Evolutionary conservation across 2,113 vertebrate species (phyloP), one percentile per base, ranked within the genome.

Genomic region (Vulpes ferrilata): DNA sequence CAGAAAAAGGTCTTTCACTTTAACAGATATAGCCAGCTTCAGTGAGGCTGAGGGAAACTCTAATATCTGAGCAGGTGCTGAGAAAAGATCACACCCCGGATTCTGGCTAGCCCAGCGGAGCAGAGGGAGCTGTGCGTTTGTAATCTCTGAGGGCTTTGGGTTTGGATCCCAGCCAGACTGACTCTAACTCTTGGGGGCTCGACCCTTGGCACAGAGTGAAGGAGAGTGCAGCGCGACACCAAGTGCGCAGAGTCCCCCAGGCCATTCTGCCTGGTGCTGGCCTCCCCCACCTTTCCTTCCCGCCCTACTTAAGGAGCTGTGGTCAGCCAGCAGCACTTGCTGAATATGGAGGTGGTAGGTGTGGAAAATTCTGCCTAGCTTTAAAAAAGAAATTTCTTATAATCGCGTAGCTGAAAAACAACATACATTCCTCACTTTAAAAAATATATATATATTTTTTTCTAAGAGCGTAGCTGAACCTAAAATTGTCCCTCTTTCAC

Each of bases 281-380:
- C 22, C 23, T 64, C 20, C 57, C 57, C 32, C 1, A 16, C 62
- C 74, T 60, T 62, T 91, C 83, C 53, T 93, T 87, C 73, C 93
- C 43, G 60, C 69, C 87, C 88, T 93, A 85, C 48, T 90, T 95
- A 19, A 25, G 15, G n/a, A 43, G 35, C 38, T 90, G 3, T 81
- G 86, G 43, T 96, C 43, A 82, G 65, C 32, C 95, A 92, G 86
- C 85, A 92, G 86, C 85, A 92, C 90, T 85, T 71, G 79, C 78
- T 78, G 71, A 22, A 48, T 85, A 71, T 86, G 27, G 71, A 82
- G 19, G 78, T 65, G 51, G 22, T 57, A 96, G 35, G 48, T 90
- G 53, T 88, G 78, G 48, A 51, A 76, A 93, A 73, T 71, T 71
- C 17, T 93, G 22, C 57, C 17, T n/a, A n/a, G 19, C 22, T 84